A percentile compares a stretch with the other conserved stretches of the same genome.
These are phyloP conservation scores for Dascyllus trimaculatus DNA, from an alignment of 2,113 vertebrate genomes.

Conservation along the genomic window DNA sequence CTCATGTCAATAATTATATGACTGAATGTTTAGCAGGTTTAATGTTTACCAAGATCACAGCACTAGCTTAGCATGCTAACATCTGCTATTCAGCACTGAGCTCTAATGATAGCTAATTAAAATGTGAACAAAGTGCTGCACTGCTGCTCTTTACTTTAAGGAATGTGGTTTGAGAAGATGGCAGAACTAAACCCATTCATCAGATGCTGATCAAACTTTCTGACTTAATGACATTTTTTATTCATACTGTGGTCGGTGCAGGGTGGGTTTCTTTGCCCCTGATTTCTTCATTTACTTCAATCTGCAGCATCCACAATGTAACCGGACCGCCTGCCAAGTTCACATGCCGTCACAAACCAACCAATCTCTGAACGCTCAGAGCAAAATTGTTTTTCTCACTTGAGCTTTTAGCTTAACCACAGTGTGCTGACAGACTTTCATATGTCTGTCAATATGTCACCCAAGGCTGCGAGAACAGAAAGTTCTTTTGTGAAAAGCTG, in stretches of 20 bases:
- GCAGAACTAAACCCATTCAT: background rate
- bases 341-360: conserved; percentile 51
- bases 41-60: too few species aligned
- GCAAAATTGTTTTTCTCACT: conserved; percentile 42
- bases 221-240: background rate
- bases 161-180: background rate
- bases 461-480: background rate
- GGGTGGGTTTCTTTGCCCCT: background rate
- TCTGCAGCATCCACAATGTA: conserved; percentile 7
- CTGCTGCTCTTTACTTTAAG: too few species aligned
- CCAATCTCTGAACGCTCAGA: conserved; percentile 11
- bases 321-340: conserved; percentile 35
- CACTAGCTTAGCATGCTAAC: too few species aligned
- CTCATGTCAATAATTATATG: too few species aligned
- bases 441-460: conserved; percentile 23
- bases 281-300: conserved; percentile 30
- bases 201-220: background rate
- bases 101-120: too few species aligned
- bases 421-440: conserved; percentile 31
- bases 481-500: conserved; percentile 2
- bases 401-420: conserved; percentile 39
- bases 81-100: too few species aligned
- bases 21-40: too few species aligned
- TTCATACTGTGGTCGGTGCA: background rate
- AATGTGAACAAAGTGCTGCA: too few species aligned